Conservation (phyloP, 2,113 vertebrate genomes). For the Pseudopodoces humilis region DNA sequence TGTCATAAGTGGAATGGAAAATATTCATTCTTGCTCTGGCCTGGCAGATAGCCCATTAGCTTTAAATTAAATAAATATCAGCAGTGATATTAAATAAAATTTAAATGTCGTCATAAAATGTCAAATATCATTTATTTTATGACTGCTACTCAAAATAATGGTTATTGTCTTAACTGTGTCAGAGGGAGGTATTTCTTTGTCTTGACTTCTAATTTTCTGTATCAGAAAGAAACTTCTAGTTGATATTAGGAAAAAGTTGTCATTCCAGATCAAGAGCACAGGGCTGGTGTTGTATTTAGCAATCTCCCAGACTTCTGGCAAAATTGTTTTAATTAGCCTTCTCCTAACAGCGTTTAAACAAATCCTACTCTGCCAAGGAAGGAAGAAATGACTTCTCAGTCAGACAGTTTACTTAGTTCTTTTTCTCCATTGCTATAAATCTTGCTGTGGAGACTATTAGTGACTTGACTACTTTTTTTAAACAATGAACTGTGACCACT, state of each 20-base stretch:
- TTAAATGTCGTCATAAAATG: constrained; percentile 69
- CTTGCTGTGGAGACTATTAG: constrained; percentile 72
- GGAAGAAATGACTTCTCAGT: constrained; percentile 72
- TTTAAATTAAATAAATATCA: constrained; percentile 76
- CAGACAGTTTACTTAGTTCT: constrained; percentile 77
- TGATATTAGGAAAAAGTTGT: constrained; percentile 65
- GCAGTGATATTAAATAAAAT: constrained; percentile 72
- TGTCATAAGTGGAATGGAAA: neutral
- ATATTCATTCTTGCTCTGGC: constrained; percentile 49
- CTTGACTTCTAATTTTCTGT: constrained; percentile 54
- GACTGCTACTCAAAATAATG: constrained; percentile 70
- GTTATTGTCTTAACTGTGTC: constrained; percentile 48
- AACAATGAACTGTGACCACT: constrained; percentile 59
- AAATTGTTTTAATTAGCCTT: constrained; percentile 79
- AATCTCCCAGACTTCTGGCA: constrained; percentile 69
- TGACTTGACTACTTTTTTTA: constrained; percentile 40
- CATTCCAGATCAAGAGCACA: constrained; percentile 54
- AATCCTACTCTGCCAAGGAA: constrained; percentile 64
- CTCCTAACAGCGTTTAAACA: constrained; percentile 72
- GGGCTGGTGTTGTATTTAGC: constrained; percentile 45
- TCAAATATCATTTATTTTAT: constrained; percentile 73
- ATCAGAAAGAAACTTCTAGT: constrained; percentile 59
- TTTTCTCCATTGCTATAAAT: constrained; percentile 76
- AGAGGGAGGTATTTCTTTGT: constrained; percentile 56
- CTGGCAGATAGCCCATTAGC: constrained; percentile 46